Conservation (phyloP, 2,888 invertebrate genomes). For the Phorcus lineatus region DNA sequence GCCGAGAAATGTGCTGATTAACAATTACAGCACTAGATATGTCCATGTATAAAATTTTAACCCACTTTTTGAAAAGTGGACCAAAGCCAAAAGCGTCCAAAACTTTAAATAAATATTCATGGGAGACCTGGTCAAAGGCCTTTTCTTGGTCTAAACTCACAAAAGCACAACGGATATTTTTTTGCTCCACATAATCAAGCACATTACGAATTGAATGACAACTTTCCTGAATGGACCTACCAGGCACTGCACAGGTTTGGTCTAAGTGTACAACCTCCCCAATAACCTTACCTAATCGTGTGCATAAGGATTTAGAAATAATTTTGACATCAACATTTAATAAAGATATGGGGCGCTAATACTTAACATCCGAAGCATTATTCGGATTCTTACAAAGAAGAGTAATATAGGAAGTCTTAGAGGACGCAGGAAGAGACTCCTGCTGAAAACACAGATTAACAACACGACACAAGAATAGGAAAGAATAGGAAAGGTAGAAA, state of each 20-base stretch:
- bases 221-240: conserved; percentile 41
- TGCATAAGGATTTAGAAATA: conserved; percentile 39
- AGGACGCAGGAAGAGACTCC: conserved; percentile 28
- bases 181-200: conserved; percentile 42
- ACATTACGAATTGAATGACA: conserved; percentile 41
- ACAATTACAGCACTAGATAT: conserved; percentile 42
- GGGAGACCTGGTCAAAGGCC: conserved; percentile 49
- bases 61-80: conserved; percentile 39
- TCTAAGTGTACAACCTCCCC: conserved; percentile 34
- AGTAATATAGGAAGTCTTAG: conserved; percentile 34
- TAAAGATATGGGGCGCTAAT: conserved; percentile 49
- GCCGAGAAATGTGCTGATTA: conserved; percentile 39
- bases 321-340: conserved; percentile 33
- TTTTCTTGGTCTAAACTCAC: conserved; percentile 52
- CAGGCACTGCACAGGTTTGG: conserved; percentile 45
- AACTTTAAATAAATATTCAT: conserved; percentile 41
- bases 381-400: conserved; percentile 44
- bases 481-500: conserved; percentile 32
- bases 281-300: conserved; percentile 37
- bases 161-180: conserved; percentile 39
- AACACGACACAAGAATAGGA: conserved; percentile 27
- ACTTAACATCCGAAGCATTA: conserved; percentile 36
- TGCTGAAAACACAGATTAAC: conserved; percentile 27
- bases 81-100: conserved; percentile 46
- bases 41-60: conserved; percentile 45